phyloP scores from a whole-genome alignment of 1,140 invertebrate genomes.

The Pseudomyrmex sp. region DNA sequence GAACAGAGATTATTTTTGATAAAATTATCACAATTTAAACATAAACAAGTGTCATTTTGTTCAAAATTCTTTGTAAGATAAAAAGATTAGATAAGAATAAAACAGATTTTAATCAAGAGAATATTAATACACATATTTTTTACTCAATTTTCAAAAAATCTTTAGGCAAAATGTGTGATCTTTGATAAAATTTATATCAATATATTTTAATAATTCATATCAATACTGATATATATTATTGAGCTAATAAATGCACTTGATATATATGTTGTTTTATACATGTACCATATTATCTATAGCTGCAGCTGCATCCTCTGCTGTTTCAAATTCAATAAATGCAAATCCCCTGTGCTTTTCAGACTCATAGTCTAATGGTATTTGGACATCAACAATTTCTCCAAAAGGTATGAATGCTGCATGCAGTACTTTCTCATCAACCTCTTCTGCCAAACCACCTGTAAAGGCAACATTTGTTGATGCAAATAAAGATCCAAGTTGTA shows the following conservation, averaged over 20 bases:
- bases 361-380: constrained; percentile 99
- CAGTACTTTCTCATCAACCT: constrained; percentile 98
- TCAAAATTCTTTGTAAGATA: background rate
- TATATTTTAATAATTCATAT: background rate
- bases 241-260: constrained; percentile 35
- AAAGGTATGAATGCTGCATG: constrained; percentile 99
- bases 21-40: constrained; percentile 26
- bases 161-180: background rate
- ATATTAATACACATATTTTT: background rate
- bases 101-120: constrained; percentile 9
- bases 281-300: constrained; percentile 99
- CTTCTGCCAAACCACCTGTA: constrained; percentile 96
- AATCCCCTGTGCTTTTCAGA: constrained; percentile 98
- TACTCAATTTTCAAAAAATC: background rate
- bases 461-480: constrained; percentile 16
- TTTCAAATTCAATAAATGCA: constrained; percentile 99
- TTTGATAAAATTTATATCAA: background rate
- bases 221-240: constrained; percentile 13
- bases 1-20: constrained; percentile 60
- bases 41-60: background rate
- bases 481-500: constrained; percentile 3
- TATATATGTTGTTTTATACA: constrained; percentile 50
- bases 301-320: constrained; percentile 96
- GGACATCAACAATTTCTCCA: constrained; percentile 98
- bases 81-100: constrained; percentile 51